Conservation (phyloP, 2,113 vertebrate genomes). For the Marmota flaviventris region DNA sequence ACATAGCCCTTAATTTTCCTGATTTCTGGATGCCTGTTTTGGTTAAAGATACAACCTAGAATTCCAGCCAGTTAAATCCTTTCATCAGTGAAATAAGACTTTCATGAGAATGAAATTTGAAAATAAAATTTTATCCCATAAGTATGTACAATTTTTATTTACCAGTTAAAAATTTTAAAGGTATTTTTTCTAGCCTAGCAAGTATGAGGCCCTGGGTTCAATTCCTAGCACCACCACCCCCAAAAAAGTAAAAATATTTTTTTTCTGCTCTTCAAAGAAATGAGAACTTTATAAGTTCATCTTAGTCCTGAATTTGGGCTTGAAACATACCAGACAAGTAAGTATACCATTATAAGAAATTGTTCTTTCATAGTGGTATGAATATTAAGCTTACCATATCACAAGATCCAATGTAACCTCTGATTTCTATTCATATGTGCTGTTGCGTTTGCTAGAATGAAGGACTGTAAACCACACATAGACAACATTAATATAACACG, state of each 20-base stretch:
- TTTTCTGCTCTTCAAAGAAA: slow-evolving; percentile 15
- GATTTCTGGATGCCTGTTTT: not conserved
- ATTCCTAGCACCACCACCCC: too few species aligned
- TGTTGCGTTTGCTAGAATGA: not conserved
- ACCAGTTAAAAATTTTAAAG: too few species aligned
- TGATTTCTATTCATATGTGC: not conserved
- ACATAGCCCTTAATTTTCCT: not conserved
- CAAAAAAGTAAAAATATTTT: not conserved
- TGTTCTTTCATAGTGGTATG: slow-evolving; percentile 17
- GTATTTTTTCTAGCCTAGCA: too few species aligned
- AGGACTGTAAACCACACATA: not conserved
- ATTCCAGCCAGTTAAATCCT: not conserved
- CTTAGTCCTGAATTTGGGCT: not conserved
- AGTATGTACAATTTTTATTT: not conserved
- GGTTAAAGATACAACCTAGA: slow-evolving; percentile 1
- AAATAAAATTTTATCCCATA: not conserved
- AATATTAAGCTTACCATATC: not conserved
- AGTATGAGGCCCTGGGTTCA: too few species aligned
- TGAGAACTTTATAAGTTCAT: not conserved
- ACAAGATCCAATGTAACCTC: not conserved
- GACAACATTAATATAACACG: not conserved
- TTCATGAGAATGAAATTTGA: not conserved
- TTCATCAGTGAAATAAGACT: not conserved
- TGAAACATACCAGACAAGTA: not conserved
- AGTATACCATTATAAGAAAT: not conserved